A percentile compares a stretch with the other conserved stretches of the same genome.
Evolutionary conservation across 2,888 invertebrate genomes (phyloP).

Genomic region (Plemyria rubiginata): DNA sequence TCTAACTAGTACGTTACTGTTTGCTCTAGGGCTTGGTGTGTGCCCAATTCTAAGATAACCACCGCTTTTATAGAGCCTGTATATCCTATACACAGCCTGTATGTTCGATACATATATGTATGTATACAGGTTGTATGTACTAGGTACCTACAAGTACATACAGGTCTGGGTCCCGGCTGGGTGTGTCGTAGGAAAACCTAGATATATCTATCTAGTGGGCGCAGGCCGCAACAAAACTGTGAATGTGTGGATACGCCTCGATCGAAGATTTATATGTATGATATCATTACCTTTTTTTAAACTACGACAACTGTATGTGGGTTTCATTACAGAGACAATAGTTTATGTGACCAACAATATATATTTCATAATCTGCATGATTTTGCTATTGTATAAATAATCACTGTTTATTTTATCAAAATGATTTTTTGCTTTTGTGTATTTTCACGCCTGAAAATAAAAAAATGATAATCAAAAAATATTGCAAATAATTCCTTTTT

Average conservation of each 20-base stretch:
- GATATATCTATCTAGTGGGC: constrained; percentile 66
- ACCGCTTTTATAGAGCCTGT: constrained; percentile 76
- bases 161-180: constrained; percentile 55
- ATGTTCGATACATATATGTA: constrained; percentile 51
- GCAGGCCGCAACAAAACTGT: constrained; percentile 66
- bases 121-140: constrained; percentile 47
- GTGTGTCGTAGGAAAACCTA: constrained; percentile 66
- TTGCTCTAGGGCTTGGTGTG: constrained; percentile 75
- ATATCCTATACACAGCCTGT: constrained; percentile 48
- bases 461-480: no score
- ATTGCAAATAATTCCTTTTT: no score
- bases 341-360: no score
- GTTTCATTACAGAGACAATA: no score
- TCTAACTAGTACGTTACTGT: constrained; percentile 66
- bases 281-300: no score
- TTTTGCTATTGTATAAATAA: no score
- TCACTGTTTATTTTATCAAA: no score
- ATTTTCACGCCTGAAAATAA: no score
- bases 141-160: constrained; percentile 41
- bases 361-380: no score
- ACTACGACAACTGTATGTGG: no score
- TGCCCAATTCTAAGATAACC: constrained; percentile 76
- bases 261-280: neutral
- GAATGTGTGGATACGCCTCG: constrained; percentile 52
- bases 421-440: no score